Evolutionary conservation across 2,113 vertebrate species (phyloP).

Genomic region (Lamprotornis superbus): DNA sequence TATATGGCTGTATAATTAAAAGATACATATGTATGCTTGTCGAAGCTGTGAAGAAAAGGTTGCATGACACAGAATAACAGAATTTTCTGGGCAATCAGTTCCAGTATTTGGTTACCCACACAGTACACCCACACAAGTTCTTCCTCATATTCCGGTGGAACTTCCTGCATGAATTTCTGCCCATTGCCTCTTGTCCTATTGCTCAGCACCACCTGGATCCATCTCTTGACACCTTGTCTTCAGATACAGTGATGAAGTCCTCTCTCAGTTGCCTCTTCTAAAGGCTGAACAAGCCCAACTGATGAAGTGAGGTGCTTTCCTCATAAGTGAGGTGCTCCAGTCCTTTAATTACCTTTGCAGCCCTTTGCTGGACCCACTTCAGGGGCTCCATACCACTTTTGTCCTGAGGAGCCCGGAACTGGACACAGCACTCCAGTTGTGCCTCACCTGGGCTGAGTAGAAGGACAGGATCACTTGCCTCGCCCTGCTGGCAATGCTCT

Average conservation of each 20-base stretch:
- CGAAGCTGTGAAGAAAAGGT: neutral
- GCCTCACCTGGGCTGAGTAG: no score
- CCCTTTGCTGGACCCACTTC: neutral
- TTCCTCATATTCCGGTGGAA: neutral
- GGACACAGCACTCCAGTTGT: neutral
- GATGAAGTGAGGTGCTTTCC: neutral
- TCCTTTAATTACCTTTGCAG: neutral
- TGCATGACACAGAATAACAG: neutral
- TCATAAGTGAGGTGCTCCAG: neutral
- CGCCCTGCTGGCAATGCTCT: rapidly evolving
- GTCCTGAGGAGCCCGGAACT: neutral
- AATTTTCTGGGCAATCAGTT: neutral
- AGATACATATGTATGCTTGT: neutral
- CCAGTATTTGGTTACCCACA: neutral
- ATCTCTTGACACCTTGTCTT: neutral
- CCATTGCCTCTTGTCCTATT: neutral
- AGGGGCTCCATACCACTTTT: no score
- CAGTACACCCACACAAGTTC: neutral
- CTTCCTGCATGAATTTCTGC: neutral
- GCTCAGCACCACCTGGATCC: neutral
- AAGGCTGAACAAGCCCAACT: neutral
- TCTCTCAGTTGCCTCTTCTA: neutral
- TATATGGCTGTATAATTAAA: neutral
- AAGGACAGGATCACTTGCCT: rapidly evolving
- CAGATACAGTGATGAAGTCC: neutral